phyloP scores from a whole-genome alignment of 1,140 invertebrate genomes.

The Monomorium pharaonis region DNA sequence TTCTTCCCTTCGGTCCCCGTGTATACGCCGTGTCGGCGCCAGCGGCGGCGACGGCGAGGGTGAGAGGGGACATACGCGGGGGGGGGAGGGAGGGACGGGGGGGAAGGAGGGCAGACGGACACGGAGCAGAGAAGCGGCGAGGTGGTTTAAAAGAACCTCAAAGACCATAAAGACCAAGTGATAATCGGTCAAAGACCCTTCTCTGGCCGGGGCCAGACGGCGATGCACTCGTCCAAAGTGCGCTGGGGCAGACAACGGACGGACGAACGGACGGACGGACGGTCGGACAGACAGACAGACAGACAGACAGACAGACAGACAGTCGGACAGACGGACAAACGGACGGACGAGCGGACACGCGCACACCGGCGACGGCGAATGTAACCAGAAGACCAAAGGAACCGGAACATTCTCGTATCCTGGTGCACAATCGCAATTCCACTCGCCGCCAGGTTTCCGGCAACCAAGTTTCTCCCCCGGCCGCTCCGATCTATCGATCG shows the following conservation, averaged over 20 bases:
- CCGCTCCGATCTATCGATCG: slow-evolving; percentile 37
- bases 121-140: slow-evolving; percentile 60
- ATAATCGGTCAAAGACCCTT: slow-evolving; percentile 83
- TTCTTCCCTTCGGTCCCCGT: slow-evolving; percentile 50
- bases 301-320: slow-evolving; percentile 1
- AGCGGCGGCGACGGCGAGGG: slow-evolving; percentile 46
- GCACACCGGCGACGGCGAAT: slow-evolving; percentile 25
- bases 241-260: slow-evolving; percentile 76
- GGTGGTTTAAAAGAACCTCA: slow-evolving; percentile 79
- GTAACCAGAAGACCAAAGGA: slow-evolving; percentile 65
- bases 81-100: slow-evolving; percentile 39
- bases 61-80: slow-evolving; percentile 7
- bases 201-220: slow-evolving; percentile 77
- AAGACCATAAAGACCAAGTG: slow-evolving; percentile 81
- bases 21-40: slow-evolving; percentile 47
- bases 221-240: slow-evolving; percentile 74
- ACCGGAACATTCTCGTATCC: slow-evolving; percentile 64
- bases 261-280: slow-evolving; percentile 67
- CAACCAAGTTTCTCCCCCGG: not conserved
- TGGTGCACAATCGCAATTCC: slow-evolving; percentile 49
- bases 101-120: slow-evolving; percentile 28
- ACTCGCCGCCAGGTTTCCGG: not conserved
- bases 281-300: slow-evolving; percentile 54
- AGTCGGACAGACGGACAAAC: slow-evolving; percentile 35
- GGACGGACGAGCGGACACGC: slow-evolving; percentile 14